Conservation (phyloP, 37 sponge, comb jelly and placozoan species). For the Theonella swinhoei region DNA sequence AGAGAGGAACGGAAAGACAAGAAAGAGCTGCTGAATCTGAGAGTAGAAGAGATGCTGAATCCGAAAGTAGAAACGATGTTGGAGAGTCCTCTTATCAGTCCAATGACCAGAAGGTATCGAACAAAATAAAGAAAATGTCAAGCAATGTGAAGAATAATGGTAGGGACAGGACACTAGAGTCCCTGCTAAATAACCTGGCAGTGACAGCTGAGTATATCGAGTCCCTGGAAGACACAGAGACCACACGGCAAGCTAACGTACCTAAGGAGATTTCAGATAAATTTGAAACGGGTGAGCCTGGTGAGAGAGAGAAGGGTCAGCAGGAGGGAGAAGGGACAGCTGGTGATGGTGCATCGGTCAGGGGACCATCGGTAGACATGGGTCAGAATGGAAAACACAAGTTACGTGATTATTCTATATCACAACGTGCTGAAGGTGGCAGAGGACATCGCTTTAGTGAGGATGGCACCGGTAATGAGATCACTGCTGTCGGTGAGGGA, state of each 20-base stretch:
- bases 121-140: neutral
- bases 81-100: no score
- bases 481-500: neutral
- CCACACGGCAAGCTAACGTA: neutral
- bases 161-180: neutral
- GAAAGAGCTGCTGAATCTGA: neutral
- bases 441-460: neutral
- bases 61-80: neutral
- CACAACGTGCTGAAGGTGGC: no score
- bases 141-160: neutral
- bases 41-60: neutral
- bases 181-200: neutral
- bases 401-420: no score
- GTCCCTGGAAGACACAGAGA: neutral
- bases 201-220: neutral
- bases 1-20: neutral
- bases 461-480: neutral
- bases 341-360: neutral
- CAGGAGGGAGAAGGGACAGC: neutral
- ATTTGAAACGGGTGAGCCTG: neutral
- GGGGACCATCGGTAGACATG: neutral
- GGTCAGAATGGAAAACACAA: neutral
- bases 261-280: neutral
- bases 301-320: neutral
- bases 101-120: neutral